Evolutionary conservation across 2,888 invertebrate species (phyloP).

Genomic region (Hydraecia micacea): DNA sequence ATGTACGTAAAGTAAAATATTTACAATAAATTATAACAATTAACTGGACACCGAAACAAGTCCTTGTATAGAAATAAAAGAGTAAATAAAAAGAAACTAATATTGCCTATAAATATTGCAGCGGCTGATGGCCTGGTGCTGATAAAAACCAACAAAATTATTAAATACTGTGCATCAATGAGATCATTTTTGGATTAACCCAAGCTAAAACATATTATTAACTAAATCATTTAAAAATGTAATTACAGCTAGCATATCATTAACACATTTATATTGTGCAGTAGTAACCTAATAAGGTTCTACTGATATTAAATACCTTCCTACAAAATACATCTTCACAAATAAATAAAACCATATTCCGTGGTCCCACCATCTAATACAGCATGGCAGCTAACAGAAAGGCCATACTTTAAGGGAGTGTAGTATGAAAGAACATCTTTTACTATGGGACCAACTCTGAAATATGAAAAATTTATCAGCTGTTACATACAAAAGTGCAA

Average conservation of each 20-base stretch:
- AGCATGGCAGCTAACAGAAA: constrained; percentile 18
- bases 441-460: not conserved
- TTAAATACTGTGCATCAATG: constrained; percentile 84
- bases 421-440: not conserved
- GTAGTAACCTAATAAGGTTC: constrained; percentile 26
- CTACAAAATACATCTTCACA: constrained; percentile 10
- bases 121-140: constrained; percentile 51
- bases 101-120: constrained; percentile 58
- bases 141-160: constrained; percentile 66
- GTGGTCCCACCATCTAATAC: constrained; percentile 39
- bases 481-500: not conserved
- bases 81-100: constrained; percentile 49
- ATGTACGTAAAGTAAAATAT: constrained; percentile 22
- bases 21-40: constrained; percentile 42
- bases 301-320: constrained; percentile 30
- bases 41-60: constrained; percentile 16
- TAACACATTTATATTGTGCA: constrained; percentile 36
- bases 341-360: constrained; percentile 27
- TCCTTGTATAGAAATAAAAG: constrained; percentile 14
- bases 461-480: not conserved
- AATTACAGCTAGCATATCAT: constrained; percentile 26
- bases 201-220: constrained; percentile 40
- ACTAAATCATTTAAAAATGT: not conserved
- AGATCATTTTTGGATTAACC: constrained; percentile 79
- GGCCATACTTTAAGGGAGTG: not conserved